Percentiles rank a stretch among this genome's conserved stretches.
phyloP scores from a whole-genome alignment of 2,797 vertebrate species.

The Mus minutoides region DNA sequence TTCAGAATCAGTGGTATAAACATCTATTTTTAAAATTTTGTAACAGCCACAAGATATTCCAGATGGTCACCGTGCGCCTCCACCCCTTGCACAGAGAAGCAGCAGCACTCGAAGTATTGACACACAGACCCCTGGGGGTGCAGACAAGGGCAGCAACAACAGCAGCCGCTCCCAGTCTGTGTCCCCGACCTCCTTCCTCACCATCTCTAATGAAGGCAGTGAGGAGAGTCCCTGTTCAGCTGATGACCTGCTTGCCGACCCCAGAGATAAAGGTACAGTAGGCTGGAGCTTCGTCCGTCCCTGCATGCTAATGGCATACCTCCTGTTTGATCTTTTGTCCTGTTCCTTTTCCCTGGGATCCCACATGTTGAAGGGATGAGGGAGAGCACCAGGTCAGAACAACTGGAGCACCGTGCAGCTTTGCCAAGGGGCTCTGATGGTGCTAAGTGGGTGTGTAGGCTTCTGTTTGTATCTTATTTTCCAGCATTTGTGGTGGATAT shows the following conservation, averaged over 20 bases:
- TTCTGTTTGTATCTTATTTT: not conserved
- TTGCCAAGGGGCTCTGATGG: not conserved
- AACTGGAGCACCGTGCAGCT: not conserved
- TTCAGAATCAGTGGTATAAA: slow-evolving; percentile 50
- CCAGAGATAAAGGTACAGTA: slow-evolving; percentile 94
- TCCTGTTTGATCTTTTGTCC: not conserved
- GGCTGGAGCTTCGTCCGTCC: not conserved
- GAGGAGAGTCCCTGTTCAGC: slow-evolving; percentile 93
- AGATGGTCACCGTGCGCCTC: slow-evolving; percentile 94
- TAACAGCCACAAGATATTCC: slow-evolving; percentile 96
- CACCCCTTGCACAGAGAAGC: slow-evolving; percentile 91
- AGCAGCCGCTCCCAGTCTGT: slow-evolving; percentile 98
- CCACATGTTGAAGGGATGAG: not conserved
- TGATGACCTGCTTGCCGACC: slow-evolving; percentile 90
- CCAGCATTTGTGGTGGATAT: not conserved
- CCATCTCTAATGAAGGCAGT: slow-evolving; percentile 93
- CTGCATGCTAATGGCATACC: not conserved
- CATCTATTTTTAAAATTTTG: slow-evolving; percentile 28
- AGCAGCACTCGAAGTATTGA: slow-evolving; percentile 98
- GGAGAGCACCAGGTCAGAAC: not conserved
- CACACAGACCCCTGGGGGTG: slow-evolving; percentile 96
- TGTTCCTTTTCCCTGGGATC: slow-evolving; percentile 31
- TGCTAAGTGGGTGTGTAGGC: not conserved
- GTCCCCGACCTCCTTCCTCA: slow-evolving; percentile 95
- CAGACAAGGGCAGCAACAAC: slow-evolving; percentile 95